Evolutionary conservation across 2,888 invertebrate species (phyloP).

Genomic region (Luperina testacea): DNA sequence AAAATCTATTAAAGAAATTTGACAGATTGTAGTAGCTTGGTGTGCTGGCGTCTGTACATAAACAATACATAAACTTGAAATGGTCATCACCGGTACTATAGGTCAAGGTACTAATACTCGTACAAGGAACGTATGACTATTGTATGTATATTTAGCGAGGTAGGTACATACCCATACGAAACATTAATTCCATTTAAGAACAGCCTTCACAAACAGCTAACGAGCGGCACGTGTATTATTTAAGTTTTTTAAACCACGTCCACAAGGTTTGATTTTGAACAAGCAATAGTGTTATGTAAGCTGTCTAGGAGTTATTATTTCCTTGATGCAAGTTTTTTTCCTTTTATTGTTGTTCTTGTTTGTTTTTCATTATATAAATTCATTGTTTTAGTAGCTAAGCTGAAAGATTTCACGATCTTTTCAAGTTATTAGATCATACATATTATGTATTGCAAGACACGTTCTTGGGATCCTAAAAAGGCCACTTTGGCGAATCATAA

Average conservation of each 20-base stretch:
- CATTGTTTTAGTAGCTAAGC: neutral
- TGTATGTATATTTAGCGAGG: neutral
- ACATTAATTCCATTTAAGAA: neutral
- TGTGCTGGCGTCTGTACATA: no score
- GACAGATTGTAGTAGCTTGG: no score
- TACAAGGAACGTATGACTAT: no score
- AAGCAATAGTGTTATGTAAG: no score
- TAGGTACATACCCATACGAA: neutral
- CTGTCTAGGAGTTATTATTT: neutral
- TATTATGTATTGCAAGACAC: neutral
- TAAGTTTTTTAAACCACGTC: neutral
- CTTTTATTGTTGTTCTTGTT: neutral
- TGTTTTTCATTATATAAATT: neutral
- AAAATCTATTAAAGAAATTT: no score
- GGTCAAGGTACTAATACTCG: constrained; percentile 7
- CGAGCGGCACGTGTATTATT: neutral
- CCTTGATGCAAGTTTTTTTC: neutral
- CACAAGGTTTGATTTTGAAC: neutral
- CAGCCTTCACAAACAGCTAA: constrained; percentile 4
- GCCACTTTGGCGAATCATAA: no score
- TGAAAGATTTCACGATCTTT: neutral
- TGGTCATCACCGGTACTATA: constrained; percentile 8
- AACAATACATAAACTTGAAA: constrained; percentile 8
- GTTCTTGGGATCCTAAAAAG: no score
- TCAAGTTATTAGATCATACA: neutral